Percentiles rank a stretch among this genome's conserved stretches.
These are phyloP conservation scores for Paramuricea clavata DNA, from an alignment of 92 coral and sea anemone genomes.

Conservation along the genomic window DNA sequence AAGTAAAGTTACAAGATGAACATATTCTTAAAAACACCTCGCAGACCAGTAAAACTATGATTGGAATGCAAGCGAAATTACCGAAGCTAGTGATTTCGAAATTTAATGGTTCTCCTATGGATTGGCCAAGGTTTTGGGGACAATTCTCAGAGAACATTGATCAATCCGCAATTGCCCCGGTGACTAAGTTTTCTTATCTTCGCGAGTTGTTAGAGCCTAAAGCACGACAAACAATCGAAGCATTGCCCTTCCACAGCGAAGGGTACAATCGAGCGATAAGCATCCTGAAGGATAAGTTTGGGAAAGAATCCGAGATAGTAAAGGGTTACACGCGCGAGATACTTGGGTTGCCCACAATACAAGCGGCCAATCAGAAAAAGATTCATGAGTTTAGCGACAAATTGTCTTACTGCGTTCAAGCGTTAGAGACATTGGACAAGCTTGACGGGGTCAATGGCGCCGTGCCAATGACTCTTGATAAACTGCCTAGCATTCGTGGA, in stretches of 20 bases:
- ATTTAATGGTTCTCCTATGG: too few species aligned
- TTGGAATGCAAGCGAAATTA: too few species aligned
- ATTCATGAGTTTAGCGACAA: slow-evolving; percentile 64
- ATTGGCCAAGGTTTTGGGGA: too few species aligned
- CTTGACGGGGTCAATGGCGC: slow-evolving; percentile 66
- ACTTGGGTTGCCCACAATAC: slow-evolving; percentile 54
- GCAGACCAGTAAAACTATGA: too few species aligned
- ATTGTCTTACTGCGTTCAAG: slow-evolving; percentile 59
- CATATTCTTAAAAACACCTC: too few species aligned
- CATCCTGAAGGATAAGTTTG: slow-evolving; percentile 55
- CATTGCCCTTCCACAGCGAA: slow-evolving; percentile 62
- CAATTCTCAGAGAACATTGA: too few species aligned
- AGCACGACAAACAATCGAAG: too few species aligned
- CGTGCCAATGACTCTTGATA: slow-evolving; percentile 64
- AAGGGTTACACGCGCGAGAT: slow-evolving; percentile 59
- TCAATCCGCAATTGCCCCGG: too few species aligned
- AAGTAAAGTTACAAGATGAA: too few species aligned
- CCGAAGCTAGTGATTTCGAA: too few species aligned
- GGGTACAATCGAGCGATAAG: slow-evolving; percentile 71
- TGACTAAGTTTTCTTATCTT: too few species aligned
- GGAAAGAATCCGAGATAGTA: slow-evolving; percentile 66
- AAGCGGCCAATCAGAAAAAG: slow-evolving; percentile 43
- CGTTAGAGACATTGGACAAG: slow-evolving; percentile 64
- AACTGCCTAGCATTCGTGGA: slow-evolving; percentile 60
- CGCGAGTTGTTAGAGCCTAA: too few species aligned